A percentile compares a stretch with the other conserved stretches of the same genome.
Evolutionary conservation across 2,888 invertebrate genomes (phyloP).

Genomic region (Drosophila recens): DNA sequence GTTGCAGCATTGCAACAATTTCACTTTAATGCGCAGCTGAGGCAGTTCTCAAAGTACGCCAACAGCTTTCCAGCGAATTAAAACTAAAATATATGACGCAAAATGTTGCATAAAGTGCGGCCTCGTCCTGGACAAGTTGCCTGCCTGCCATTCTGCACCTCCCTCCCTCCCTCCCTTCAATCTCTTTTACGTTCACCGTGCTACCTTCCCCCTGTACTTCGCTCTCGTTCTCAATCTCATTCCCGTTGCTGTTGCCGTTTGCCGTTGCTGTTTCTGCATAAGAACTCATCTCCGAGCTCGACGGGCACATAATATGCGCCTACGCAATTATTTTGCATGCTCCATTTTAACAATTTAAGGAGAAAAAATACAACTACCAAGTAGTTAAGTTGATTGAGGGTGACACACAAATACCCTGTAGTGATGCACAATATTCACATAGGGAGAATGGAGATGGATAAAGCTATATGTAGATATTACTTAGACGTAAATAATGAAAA

Average conservation of each 20-base stretch:
- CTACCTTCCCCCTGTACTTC: not conserved
- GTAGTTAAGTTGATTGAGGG: not conserved
- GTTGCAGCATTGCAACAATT: constrained; percentile 47
- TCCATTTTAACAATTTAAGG: constrained; percentile 72
- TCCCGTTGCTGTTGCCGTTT: constrained; percentile 9
- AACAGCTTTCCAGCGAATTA: constrained; percentile 54
- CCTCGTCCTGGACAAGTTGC: constrained; percentile 23
- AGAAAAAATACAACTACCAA: constrained; percentile 10
- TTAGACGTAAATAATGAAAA: not conserved
- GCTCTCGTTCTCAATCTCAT: not conserved
- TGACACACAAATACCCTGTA: constrained; percentile 31
- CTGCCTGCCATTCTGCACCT: too few species aligned
- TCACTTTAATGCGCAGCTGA: constrained; percentile 46
- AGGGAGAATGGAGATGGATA: not conserved
- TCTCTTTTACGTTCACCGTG: not conserved
- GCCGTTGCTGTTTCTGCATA: not conserved
- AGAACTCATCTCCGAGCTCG: constrained; percentile 18
- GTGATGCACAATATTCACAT: not conserved
- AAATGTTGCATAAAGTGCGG: constrained; percentile 55
- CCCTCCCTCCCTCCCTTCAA: too few species aligned
- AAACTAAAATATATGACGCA: constrained; percentile 52
- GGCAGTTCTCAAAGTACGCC: constrained; percentile 28
- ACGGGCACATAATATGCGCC: constrained; percentile 45
- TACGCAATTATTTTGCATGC: constrained; percentile 76
- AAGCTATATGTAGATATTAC: not conserved